Conservation (phyloP, 2,113 vertebrate genomes). For the Falco punctatus region DNA sequence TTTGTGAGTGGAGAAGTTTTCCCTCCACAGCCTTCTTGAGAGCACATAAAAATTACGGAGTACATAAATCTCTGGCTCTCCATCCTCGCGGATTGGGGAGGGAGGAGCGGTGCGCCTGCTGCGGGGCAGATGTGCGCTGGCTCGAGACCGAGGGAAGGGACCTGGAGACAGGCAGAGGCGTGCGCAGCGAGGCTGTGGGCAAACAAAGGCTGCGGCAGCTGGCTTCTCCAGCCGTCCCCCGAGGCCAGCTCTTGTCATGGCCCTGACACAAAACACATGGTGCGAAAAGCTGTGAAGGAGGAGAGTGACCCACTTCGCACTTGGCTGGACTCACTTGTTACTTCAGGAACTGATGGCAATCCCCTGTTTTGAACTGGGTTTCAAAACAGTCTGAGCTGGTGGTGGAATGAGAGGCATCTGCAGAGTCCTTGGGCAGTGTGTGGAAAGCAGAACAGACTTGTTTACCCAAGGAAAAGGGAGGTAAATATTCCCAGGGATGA, state of each 20-base stretch:
- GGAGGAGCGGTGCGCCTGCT: constrained; percentile 12
- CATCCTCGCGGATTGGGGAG: background rate
- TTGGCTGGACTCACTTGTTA: background rate
- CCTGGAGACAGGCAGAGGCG: background rate
- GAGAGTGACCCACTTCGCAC: background rate
- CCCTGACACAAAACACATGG: background rate
- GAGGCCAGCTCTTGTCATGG: background rate
- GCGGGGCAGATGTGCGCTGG: constrained; percentile 56
- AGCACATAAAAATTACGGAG: constrained; percentile 58
- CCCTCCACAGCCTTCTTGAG: constrained; percentile 46
- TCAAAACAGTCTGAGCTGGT: background rate
- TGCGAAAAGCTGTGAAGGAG: background rate
- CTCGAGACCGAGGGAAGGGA: background rate
- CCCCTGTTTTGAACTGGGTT: background rate
- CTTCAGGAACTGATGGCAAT: background rate
- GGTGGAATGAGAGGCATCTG: background rate
- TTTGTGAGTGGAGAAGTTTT: constrained; percentile 64
- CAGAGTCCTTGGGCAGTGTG: background rate
- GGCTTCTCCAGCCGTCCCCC: background rate
- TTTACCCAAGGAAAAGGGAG: background rate
- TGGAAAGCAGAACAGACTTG: background rate
- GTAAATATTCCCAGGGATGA: background rate
- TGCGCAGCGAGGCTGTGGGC: background rate
- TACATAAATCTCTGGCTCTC: constrained; percentile 60
- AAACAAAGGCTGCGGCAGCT: background rate